Base-by-base conservation (phyloP, 1,140 invertebrate genomes). In the Antheraea pernyi region DNA sequence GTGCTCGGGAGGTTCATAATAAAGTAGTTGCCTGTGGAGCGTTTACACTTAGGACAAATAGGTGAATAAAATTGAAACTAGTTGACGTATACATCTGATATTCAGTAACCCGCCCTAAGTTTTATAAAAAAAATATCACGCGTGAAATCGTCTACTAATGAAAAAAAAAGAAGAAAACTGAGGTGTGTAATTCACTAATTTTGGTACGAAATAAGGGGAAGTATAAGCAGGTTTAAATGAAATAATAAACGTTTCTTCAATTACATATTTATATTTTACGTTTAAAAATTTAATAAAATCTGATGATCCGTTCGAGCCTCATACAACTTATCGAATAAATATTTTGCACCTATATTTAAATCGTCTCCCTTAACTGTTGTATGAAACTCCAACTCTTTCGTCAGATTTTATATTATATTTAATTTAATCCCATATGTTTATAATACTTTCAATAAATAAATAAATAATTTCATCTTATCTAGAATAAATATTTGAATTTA, bases 291-390 rank as follows among this genome's bases (percentile, higher is more conserved):
- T 72, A 68, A 74, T 69, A 53, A 48, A 42, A 42, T 3, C 39
- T 64, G 59, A 68, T 39, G 58, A 70, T 77, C 11, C 18, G 74
- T 82, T 89, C 76, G 75, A 78, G 80, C 72, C 76, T 81, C 82
- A 79, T 77, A 77, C 78, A 76, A 84, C 81, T 81, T 84, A 68
- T 86, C 82, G 81, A 82, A 83, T 79, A 77, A 83, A 79, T 84
- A 79, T 80, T 82, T 77, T 89, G 87, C 87, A 89, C 87, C 87
- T 89, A 89, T 89, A 89, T 89, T 89, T 78, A 75, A 79, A 73
- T 84, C 81, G 84, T 86, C 85, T 88, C 85, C 85, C 81, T 65
- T 68, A 68, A 42, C 7, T 72, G 82, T 85, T 79, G 79, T 76
- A 77, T 80, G 82, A 80, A 69, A 74, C 81, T 79, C 76, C 79